phyloP scores from a whole-genome alignment of 2,888 invertebrate genomes.

The Aproaerema taeniolella region DNA sequence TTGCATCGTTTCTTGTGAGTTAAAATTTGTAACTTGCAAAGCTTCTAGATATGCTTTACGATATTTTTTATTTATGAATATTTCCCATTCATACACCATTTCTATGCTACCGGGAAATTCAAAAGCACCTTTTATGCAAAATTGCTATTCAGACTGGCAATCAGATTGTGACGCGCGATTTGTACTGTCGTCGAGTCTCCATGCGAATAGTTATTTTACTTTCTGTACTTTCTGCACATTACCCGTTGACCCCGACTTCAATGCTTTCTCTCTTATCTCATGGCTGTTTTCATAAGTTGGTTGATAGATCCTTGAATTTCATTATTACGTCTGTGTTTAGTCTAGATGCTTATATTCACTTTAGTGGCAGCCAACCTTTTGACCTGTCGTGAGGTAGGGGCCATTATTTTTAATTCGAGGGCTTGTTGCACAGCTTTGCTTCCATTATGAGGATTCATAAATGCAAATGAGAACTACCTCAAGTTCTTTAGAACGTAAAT shows the following conservation, averaged over 20 bases:
- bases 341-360: slow-evolving; percentile 17
- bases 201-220: slow-evolving; percentile 29
- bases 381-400: slow-evolving; percentile 29
- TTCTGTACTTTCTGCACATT: slow-evolving; percentile 39
- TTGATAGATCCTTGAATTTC: slow-evolving; percentile 23
- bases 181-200: slow-evolving; percentile 31
- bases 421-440: slow-evolving; percentile 35
- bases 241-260: slow-evolving; percentile 36
- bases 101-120: slow-evolving; percentile 15
- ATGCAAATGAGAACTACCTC: slow-evolving; percentile 1
- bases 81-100: slow-evolving; percentile 13
- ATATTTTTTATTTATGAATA: slow-evolving; percentile 8
- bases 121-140: slow-evolving; percentile 15
- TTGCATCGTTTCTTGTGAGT: too few species aligned
- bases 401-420: slow-evolving; percentile 27
- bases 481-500: neutral
- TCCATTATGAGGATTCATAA: slow-evolving; percentile 27
- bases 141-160: slow-evolving; percentile 24
- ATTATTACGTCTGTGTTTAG: slow-evolving; percentile 22
- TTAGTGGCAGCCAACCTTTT: slow-evolving; percentile 29
- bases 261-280: slow-evolving; percentile 32
- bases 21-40: too few species aligned
- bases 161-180: slow-evolving; percentile 38
- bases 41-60: too few species aligned
- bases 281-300: slow-evolving; percentile 20